Percentiles rank a stretch among this genome's conserved stretches.
These are phyloP conservation scores for Malurus alboscapulatus DNA, from an alignment of 2,113 vertebrate genomes.

Conservation along the genomic window DNA sequence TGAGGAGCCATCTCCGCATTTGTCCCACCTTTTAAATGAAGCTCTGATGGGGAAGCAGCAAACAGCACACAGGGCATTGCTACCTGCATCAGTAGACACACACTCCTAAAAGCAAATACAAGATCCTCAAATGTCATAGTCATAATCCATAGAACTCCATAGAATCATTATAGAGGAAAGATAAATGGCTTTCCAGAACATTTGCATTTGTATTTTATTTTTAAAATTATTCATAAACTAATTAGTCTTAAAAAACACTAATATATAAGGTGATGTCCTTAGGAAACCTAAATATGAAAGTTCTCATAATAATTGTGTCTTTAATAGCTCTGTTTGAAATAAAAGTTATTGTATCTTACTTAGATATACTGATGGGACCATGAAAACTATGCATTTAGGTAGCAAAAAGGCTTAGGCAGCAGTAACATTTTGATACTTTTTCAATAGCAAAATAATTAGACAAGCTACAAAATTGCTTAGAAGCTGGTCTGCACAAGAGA, in stretches of 20 bases:
- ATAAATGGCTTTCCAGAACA: background rate
- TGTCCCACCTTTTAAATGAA: conserved; percentile 91
- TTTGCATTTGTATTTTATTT: background rate
- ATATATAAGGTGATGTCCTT: background rate
- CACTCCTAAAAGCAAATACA: conserved; percentile 80
- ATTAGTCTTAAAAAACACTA: background rate
- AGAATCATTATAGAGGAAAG: background rate
- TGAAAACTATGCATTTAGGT: background rate
- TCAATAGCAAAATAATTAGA: background rate
- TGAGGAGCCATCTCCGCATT: conserved; percentile 98
- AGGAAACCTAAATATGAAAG: background rate
- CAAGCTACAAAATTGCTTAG: background rate
- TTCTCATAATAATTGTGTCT: background rate
- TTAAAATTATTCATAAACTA: background rate
- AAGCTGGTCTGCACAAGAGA: background rate
- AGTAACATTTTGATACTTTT: background rate
- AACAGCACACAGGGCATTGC: conserved; percentile 91
- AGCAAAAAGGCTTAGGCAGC: background rate
- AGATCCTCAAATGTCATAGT: background rate
- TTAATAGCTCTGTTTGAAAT: background rate
- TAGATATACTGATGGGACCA: background rate
- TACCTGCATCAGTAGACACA: conserved; percentile 92
- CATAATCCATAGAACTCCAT: background rate
- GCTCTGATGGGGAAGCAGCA: conserved; percentile 82
- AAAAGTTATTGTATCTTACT: background rate